Evolutionary conservation across 2,797 vertebrate species (phyloP), one percentile per base, ranked within the genome.

Genomic region (Peromyscus attwateri): DNA sequence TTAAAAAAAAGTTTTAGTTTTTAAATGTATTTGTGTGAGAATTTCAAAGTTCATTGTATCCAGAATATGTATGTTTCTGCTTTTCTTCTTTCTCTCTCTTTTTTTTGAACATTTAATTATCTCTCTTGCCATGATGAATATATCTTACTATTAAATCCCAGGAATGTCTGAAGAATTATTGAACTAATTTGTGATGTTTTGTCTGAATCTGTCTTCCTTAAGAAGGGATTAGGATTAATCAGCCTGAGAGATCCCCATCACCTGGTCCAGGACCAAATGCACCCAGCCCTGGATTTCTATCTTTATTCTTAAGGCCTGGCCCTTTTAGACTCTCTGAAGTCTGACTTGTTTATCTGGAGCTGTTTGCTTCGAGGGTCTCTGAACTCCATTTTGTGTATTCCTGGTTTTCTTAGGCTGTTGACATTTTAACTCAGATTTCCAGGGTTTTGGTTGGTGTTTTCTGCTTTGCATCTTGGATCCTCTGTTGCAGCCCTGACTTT

Each of bases 201-300:
- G 57, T 34, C 25, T 76, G 37, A 14, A 3, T 27, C 87, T 82
- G 52, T 73, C 60, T 94, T 92, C 79, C n/a, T 91, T 27, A 37
- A 62, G 68, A 83, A 49, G 79, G 27, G 85, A 75, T 94, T 96
- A 91, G 49, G 57, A 16, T 60, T 97, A 94, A 82, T 94, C 91
- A 55, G 43, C 9, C 60, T 46, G 11, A 70, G 40, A 93, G 68
- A 46, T 84, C 77, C 90, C 43, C 4, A 75, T 91, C 73, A 88
- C 23, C 17, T 31, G 12, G 37, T 55, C 37, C 82, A 81, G 81
- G 21, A 79, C 6, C 77, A n/a, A 95, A 23, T 7, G 55, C 29
- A 21, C 66, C 83, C 31, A 71, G 31, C 19, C 25, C 34, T 49
- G 73, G 34, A 19, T 71, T 82, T 90, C 87, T 85, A 6, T 27